A percentile compares a stretch with the other conserved stretches of the same genome.
Evolutionary conservation across 2,888 invertebrate genomes (phyloP).

Genomic region (Digitonthophagus gazella): DNA sequence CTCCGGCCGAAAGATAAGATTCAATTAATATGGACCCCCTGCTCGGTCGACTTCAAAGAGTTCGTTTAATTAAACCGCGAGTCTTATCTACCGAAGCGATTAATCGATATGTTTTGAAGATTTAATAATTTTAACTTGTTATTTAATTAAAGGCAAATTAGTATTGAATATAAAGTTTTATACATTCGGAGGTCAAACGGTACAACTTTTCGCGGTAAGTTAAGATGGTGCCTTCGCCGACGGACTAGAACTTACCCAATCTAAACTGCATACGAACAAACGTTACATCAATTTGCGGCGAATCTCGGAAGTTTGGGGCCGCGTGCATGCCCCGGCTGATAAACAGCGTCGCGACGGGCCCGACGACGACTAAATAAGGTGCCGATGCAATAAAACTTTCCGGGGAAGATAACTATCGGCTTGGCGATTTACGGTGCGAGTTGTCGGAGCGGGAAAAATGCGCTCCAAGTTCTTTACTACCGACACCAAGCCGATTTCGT

Average conservation of each 20-base stretch:
- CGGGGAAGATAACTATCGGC: constrained; percentile 5
- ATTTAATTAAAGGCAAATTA: background rate
- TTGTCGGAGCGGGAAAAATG: background rate
- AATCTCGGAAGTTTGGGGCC: constrained; percentile 15
- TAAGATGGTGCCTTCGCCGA: background rate
- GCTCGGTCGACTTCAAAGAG: background rate
- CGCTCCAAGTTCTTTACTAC: background rate
- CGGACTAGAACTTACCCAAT: constrained; percentile 23
- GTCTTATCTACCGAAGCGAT: background rate
- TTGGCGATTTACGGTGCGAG: background rate
- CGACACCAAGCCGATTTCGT: background rate
- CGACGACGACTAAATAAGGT: constrained; percentile 20
- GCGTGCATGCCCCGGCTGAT: background rate
- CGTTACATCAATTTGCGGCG: constrained; percentile 25
- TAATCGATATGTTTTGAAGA: background rate
- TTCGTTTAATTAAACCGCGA: background rate
- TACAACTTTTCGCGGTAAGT: background rate
- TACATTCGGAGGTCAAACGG: background rate
- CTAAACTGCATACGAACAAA: constrained; percentile 27
- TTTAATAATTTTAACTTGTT: background rate
- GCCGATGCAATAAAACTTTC: constrained; percentile 22
- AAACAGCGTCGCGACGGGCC: constrained; percentile 14
- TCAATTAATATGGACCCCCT: background rate
- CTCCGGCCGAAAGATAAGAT: background rate
- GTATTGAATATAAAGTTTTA: background rate